Base-by-base conservation (phyloP, 2,888 invertebrate genomes). In the Tiliacea aurago region DNA sequence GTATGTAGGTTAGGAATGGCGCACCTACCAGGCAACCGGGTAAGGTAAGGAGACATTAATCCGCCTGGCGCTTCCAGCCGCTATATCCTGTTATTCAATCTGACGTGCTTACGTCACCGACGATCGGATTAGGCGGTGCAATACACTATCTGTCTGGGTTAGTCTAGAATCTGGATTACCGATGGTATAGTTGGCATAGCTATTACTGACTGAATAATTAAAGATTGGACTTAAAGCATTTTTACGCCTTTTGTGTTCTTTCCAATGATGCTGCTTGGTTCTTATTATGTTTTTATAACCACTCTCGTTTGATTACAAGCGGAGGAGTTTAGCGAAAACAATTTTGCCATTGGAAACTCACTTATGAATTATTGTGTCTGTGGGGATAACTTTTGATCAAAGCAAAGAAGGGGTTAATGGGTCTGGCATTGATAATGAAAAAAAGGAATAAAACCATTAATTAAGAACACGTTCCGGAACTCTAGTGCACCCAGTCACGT, bases 71-170 rank as follows among this genome's bases (percentile, higher is more conserved):
- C 49, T 61, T 65, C 64, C 23, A 74, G 47, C 20, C 4, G 0
- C 18, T n/a, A 11, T 59, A 75, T 55, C 59, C 68, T 63, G 75
- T 67, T 63, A 66, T 63, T 43, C 49, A 55, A 68, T 51, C 58
- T 20, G 64, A 41, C 51, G 55, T 75, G 78, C 37, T 67, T 33
- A 64, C 64, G 64, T 81, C 61, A 51, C 20, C 23, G 61, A 45
- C 49, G 45, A 51, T 56, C 20, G 51, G 76, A 81, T 81, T 78
- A 81, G 11, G 28, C 9, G 23, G 10, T 28, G 62, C 80, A 53
- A 56, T 47, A 56, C 33, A 41, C 47, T 66, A 56, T 61, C 63
- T 53, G n/a, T 18, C 41, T 78, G 1, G 13, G 41, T 61, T 61
- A 20, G 33, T 56, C 45, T 41, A 6, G 13, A 45, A 58, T 71